phyloP scores from a whole-genome alignment of 2,888 invertebrate genomes.

The Cataglyphis cursor region DNA sequence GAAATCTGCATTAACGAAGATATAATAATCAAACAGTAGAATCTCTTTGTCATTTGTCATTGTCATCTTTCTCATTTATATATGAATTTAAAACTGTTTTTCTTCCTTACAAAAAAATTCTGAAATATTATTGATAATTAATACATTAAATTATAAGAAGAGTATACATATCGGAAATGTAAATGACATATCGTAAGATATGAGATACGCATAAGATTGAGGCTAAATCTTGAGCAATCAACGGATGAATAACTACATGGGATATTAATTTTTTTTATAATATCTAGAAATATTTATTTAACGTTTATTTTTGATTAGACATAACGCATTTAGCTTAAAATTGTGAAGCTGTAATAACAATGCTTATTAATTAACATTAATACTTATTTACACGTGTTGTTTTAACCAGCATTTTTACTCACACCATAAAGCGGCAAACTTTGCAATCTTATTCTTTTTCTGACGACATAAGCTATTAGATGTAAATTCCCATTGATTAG shows the following conservation, averaged over 20 bases:
- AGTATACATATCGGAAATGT: neutral
- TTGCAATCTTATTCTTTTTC: slow-evolving; percentile 22
- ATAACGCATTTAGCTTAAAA: neutral
- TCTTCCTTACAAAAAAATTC: neutral
- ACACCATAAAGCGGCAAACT: neutral
- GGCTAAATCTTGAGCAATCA: slow-evolving; percentile 1
- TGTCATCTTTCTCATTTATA: slow-evolving; percentile 28
- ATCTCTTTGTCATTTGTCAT: neutral
- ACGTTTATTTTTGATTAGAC: neutral
- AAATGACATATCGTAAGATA: neutral
- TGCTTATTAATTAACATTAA: slow-evolving; percentile 3
- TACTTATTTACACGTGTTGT: slow-evolving; percentile 31
- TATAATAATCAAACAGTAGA: neutral
- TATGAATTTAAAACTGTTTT: neutral
- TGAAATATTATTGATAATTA: slow-evolving; percentile 1
- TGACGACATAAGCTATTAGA: slow-evolving; percentile 19
- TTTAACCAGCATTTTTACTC: slow-evolving; percentile 40
- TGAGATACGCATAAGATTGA: neutral
- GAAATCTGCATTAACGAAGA: neutral
- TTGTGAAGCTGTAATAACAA: neutral
- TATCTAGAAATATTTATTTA: neutral
- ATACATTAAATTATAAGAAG: neutral
- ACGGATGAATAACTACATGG: neutral
- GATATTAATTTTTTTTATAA: neutral
- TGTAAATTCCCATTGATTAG: neutral